Percentiles rank a stretch among this genome's conserved stretches.
Evolutionary conservation across 1,140 invertebrate genomes (phyloP).

Genomic region (Myzus persicae): DNA sequence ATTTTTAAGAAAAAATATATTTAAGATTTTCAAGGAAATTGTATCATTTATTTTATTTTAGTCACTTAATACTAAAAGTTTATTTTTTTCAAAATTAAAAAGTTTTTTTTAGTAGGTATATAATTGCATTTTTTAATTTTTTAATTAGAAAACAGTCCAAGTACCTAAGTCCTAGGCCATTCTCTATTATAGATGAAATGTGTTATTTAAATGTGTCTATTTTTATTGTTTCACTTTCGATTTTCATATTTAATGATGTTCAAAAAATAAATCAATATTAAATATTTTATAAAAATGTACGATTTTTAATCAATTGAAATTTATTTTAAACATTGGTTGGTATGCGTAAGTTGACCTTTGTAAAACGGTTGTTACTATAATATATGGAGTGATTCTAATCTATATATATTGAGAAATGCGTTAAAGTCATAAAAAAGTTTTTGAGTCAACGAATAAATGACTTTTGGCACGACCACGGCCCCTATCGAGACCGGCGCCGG

Average conservation of each 20-base stretch:
- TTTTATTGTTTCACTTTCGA: background rate
- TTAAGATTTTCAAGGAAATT: background rate
- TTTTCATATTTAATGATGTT: background rate
- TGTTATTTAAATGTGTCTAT: background rate
- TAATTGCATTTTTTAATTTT: background rate
- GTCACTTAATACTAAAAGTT: no score
- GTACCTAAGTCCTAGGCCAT: background rate
- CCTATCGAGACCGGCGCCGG: conserved; percentile 21
- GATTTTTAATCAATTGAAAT: background rate
- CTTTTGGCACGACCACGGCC: background rate
- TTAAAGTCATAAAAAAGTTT: background rate
- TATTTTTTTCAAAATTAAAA: no score
- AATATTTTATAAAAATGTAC: background rate
- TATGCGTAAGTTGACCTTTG: background rate
- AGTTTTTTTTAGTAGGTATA: no score
- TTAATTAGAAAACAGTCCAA: background rate
- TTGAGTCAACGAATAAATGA: background rate
- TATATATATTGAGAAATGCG: background rate
- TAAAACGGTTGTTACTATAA: background rate
- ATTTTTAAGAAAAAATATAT: background rate
- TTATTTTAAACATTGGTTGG: background rate
- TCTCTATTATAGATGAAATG: background rate
- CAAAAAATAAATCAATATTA: background rate
- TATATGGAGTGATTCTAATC: background rate
- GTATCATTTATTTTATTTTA: background rate